Evolutionary conservation across 2,888 invertebrate genomes (phyloP).

Genomic region (Cenopis cana): DNA sequence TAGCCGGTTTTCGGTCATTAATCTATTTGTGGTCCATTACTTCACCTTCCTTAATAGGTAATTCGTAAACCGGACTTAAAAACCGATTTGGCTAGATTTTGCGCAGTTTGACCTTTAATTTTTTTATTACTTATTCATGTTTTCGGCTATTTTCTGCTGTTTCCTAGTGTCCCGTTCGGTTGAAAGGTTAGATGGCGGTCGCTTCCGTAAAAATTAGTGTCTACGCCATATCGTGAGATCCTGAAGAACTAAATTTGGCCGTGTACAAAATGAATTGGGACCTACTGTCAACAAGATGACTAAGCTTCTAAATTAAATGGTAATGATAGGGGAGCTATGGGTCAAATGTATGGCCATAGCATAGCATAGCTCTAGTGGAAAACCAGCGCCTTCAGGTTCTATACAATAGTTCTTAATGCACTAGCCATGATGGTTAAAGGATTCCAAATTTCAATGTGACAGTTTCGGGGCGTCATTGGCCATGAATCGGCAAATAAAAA

Average conservation of each 20-base stretch:
- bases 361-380: too few species aligned
- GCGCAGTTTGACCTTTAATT: background rate
- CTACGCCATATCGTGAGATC: too few species aligned
- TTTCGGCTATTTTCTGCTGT: background rate
- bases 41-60: too few species aligned
- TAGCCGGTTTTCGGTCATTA: background rate
- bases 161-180: too few species aligned
- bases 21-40: too few species aligned
- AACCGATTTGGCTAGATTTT: background rate
- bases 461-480: background rate
- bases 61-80: background rate
- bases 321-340: too few species aligned
- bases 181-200: too few species aligned
- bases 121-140: background rate
- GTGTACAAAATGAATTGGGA: background rate
- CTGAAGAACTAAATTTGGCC: background rate
- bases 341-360: too few species aligned
- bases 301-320: background rate
- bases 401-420: background rate
- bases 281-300: slow-evolving; percentile 1
- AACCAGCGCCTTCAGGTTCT: too few species aligned
- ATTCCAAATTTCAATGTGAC: too few species aligned
- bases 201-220: too few species aligned
- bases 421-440: background rate
- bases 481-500: background rate